Evolutionary conservation across 30 jellyfish, hydroid and myxozoan genomes (phyloP), one percentile per base, ranked within the genome.

Genomic region (Cassiopea andromeda): DNA sequence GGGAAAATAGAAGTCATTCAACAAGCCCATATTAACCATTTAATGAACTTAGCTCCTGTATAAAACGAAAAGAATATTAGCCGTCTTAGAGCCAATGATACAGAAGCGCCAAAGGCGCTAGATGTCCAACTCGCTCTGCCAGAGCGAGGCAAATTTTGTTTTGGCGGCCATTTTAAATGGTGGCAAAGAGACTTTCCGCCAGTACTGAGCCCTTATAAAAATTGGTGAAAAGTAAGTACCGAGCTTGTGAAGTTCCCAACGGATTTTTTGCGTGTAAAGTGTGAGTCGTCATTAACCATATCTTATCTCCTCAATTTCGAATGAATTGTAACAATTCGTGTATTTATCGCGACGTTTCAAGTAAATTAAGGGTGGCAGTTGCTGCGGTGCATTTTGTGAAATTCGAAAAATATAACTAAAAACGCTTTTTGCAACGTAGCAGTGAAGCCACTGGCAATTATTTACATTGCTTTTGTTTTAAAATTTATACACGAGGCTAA

Each of bases 21-120:
- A 27, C 38, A 0, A 0, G 38, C 38, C 38, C 38, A 27, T 27
- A 27, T 27, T 27, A 27, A 27, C 38, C 38, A 27, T 27, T 27
- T 27, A 27, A 27, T 27, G 48, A 78, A 71, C 48, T 60, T 87
- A 18, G 78, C 69, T 73, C 85, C 85, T 13, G 94, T 87, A 18
- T 87, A 49, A 67, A 77, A 78, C 67, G 94, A 86, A 73, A 86
- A 75, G 64, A 69, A 69, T 74, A 49, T 71, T 1, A 47, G 68
- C 38, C 38, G 38, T 27, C 38, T 27, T 27, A 27, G 38, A 27
- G 38, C 38, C 64, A 54, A 54, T 54, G 64, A 54, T 54, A 54
- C 12, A 54, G 64, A 54, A 54, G 64, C 64, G 64, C 64, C 64
- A 0, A 54, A 54, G 64, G 64, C 64, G 64, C 64, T 0, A 54